Percentiles rank a stretch among this genome's conserved stretches.
Conservation (phyloP, 2,797 vertebrate species). For the Lates japonicus region DNA sequence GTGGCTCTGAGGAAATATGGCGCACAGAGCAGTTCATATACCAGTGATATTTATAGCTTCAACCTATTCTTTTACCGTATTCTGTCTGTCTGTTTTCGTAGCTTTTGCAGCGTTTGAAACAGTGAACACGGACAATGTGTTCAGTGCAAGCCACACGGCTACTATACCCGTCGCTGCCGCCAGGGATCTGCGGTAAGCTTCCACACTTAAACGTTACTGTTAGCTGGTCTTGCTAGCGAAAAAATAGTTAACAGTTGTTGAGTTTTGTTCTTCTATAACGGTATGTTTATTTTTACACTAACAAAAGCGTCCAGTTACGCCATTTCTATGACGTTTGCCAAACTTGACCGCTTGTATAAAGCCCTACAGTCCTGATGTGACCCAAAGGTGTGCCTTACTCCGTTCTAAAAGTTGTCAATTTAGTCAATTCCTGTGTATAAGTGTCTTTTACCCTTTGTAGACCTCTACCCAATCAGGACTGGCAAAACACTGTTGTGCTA, state of each 20-base stretch:
- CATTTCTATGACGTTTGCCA: neutral
- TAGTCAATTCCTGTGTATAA: neutral
- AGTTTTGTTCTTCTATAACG: neutral
- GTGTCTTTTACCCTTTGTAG: accelerated
- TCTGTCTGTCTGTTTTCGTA: conserved; percentile 25
- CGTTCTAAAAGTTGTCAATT: conserved; percentile 12
- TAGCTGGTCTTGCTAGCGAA: conserved; percentile 46
- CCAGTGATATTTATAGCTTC: conserved; percentile 35
- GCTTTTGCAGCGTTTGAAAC: conserved; percentile 42
- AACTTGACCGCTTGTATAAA: neutral
- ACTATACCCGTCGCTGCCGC: conserved; percentile 67
- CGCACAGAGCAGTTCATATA: conserved; percentile 52
- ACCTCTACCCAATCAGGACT: too few species aligned
- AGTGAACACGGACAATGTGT: conserved; percentile 61
- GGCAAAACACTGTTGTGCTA: neutral
- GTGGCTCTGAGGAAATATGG: conserved; percentile 85
- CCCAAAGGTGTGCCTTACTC: neutral
- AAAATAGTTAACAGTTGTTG: neutral
- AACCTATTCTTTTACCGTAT: neutral
- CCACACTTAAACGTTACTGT: neutral
- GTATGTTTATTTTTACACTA: neutral
- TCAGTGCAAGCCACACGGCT: conserved; percentile 75
- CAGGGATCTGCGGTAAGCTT: conserved; percentile 80
- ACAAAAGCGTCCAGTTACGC: neutral
- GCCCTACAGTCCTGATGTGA: neutral